These are phyloP conservation scores for Colossoma macropomum DNA, from an alignment of 2,113 vertebrate genomes.

Conservation along the genomic window DNA sequence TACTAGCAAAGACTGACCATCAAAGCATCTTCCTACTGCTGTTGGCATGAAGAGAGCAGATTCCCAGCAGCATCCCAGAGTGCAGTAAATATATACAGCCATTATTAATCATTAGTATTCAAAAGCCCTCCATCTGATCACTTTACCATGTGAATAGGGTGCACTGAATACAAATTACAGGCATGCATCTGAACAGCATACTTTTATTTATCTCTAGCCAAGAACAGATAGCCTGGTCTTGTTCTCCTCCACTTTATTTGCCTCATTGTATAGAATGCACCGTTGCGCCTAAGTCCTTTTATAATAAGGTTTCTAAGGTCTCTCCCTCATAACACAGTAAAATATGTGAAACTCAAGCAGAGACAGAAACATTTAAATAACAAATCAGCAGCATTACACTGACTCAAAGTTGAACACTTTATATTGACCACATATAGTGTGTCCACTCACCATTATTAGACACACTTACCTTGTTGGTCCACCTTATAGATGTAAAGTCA, in stretches of 20 bases:
- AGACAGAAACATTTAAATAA: neutral
- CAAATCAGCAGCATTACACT: too few relatives aligned
- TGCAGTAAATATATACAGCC: neutral
- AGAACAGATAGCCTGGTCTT: neutral
- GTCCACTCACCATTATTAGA: too few relatives aligned
- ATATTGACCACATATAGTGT: too few relatives aligned
- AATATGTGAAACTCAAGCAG: neutral
- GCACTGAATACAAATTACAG: neutral
- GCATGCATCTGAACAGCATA: neutral
- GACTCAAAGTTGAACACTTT: too few relatives aligned
- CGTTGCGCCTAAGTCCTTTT: neutral
- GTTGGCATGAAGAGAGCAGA: neutral
- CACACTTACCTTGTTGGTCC: too few relatives aligned
- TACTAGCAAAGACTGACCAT: constrained; percentile 4
- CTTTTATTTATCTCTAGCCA: neutral
- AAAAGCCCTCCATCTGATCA: neutral
- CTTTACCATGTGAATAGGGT: neutral
- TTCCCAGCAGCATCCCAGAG: neutral
- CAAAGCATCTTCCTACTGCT: neutral
- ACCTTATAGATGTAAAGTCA: too few relatives aligned
- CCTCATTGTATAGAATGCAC: neutral
- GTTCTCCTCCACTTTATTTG: neutral
- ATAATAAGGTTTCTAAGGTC: neutral
- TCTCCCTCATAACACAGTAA: neutral
- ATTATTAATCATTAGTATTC: neutral